Percentiles rank a stretch among this genome's conserved stretches.
phyloP scores from a whole-genome alignment of 1,140 invertebrate species.

The Papilio polyxenes region DNA sequence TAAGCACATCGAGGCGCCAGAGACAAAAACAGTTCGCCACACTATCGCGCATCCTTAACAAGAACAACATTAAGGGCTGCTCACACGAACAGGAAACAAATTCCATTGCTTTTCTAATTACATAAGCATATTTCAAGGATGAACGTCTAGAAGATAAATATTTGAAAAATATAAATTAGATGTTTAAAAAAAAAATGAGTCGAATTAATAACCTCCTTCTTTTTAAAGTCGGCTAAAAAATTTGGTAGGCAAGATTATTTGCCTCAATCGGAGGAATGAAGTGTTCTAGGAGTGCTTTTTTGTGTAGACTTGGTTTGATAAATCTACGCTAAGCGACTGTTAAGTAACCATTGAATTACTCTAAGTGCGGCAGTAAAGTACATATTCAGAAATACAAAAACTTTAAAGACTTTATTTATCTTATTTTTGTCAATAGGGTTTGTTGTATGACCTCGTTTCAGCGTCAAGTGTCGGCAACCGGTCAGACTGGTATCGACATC shows the following conservation, averaged over 20 bases:
- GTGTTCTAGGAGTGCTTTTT: background rate
- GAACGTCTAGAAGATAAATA: background rate
- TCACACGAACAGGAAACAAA: conserved; percentile 23
- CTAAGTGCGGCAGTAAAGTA: too few relatives aligned
- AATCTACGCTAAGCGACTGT: background rate
- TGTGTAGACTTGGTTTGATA: background rate
- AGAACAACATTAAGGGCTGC: conserved; percentile 1
- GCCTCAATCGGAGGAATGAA: too few relatives aligned
- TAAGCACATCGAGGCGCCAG: background rate
- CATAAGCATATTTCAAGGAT: background rate
- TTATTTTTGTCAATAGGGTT: background rate
- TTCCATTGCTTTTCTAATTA: background rate
- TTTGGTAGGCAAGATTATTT: too few relatives aligned
- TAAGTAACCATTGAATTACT: background rate
- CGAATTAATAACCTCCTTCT: too few relatives aligned
- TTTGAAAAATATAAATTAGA: background rate
- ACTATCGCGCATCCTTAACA: conserved; percentile 3
- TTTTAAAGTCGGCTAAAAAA: background rate
- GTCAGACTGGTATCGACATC: conserved; percentile 2
- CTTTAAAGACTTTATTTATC: background rate
- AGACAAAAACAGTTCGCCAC: conserved; percentile 13
- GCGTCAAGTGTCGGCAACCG: conserved; percentile 22
- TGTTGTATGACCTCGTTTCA: conserved; percentile 17
- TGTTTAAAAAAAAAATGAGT: too few relatives aligned
- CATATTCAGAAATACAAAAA: background rate